A percentile compares a stretch with the other conserved stretches of the same genome.
Conservation (phyloP, 2,888 invertebrate genomes). For the Drosophila anceps region DNA sequence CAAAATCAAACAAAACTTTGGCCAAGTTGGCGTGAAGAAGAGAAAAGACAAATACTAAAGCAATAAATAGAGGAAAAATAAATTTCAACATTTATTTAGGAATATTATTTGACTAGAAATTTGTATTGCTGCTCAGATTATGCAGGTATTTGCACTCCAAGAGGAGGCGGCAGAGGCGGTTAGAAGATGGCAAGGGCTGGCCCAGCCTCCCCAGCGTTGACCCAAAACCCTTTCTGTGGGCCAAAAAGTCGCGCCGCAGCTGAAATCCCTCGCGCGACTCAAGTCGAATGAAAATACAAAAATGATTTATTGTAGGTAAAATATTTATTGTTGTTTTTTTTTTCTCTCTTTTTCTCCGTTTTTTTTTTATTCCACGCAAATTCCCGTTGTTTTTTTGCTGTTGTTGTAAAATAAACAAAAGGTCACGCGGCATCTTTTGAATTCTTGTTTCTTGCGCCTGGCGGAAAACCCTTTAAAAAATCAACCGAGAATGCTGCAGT, state of each 20-base stretch:
- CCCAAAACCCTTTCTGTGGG: slow-evolving; percentile 35
- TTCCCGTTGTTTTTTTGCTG: slow-evolving; percentile 31
- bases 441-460: slow-evolving; percentile 61
- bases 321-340: slow-evolving; percentile 83
- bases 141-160: slow-evolving; percentile 27
- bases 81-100: not conserved
- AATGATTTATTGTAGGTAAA: slow-evolving; percentile 84
- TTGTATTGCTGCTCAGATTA: slow-evolving; percentile 35
- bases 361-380: slow-evolving; percentile 6
- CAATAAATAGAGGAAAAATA: not conserved
- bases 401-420: slow-evolving; percentile 62
- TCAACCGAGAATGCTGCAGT: not conserved
- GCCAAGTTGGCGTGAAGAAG: not conserved
- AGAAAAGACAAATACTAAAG: not conserved
- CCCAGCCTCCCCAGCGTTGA: not conserved
- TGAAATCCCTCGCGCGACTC: slow-evolving; percentile 1
- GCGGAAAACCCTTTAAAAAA: slow-evolving; percentile 41
- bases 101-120: slow-evolving; percentile 9
- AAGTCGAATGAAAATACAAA: slow-evolving; percentile 56
- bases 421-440: slow-evolving; percentile 73
- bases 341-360: too few relatives aligned
- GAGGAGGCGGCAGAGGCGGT: not conserved
- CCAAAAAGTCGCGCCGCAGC: slow-evolving; percentile 5
- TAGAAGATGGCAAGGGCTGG: not conserved
- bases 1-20: not conserved